Percentiles rank a stretch among this genome's conserved stretches.
phyloP scores from a whole-genome alignment of 2,888 invertebrate species.

The Andrena hattorfiana region DNA sequence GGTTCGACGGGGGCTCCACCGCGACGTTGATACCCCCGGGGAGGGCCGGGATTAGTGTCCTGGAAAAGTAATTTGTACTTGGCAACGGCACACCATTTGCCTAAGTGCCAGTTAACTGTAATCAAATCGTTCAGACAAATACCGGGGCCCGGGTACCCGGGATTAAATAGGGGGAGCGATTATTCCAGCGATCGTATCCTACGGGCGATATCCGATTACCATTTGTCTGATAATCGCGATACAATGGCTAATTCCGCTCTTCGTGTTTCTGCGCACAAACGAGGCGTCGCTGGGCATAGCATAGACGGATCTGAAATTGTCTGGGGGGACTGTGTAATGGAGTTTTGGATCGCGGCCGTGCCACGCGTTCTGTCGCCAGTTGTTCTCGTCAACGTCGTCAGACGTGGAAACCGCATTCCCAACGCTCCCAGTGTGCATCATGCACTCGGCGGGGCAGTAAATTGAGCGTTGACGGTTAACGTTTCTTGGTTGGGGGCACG shows the following conservation, averaged over 20 bases:
- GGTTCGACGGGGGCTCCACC: neutral
- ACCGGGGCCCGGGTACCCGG: constrained; percentile 15
- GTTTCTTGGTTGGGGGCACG: neutral
- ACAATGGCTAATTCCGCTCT: constrained; percentile 56
- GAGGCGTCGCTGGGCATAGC: neutral
- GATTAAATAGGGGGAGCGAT: constrained; percentile 61
- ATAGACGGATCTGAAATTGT: constrained; percentile 55
- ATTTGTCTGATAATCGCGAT: constrained; percentile 61
- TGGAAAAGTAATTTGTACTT: constrained; percentile 45
- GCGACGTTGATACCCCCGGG: neutral
- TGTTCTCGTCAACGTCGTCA: constrained; percentile 58
- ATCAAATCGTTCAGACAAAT: constrained; percentile 56
- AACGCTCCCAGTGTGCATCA: constrained; percentile 32
- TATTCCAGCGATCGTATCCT: constrained; percentile 50
- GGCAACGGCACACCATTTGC: constrained; percentile 42
- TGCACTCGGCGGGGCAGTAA: constrained; percentile 78
- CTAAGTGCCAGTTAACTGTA: constrained; percentile 54
- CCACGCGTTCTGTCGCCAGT: constrained; percentile 52
- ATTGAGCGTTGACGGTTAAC: constrained; percentile 80
- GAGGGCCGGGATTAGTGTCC: neutral
- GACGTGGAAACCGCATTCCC: constrained; percentile 50
- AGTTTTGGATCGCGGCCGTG: constrained; percentile 47
- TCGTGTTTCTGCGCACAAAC: constrained; percentile 31
- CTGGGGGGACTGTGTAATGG: constrained; percentile 54
- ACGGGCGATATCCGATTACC: constrained; percentile 56